Evolutionary conservation across 2,888 invertebrate genomes (phyloP).

Genomic region (Acholoe squamosa): DNA sequence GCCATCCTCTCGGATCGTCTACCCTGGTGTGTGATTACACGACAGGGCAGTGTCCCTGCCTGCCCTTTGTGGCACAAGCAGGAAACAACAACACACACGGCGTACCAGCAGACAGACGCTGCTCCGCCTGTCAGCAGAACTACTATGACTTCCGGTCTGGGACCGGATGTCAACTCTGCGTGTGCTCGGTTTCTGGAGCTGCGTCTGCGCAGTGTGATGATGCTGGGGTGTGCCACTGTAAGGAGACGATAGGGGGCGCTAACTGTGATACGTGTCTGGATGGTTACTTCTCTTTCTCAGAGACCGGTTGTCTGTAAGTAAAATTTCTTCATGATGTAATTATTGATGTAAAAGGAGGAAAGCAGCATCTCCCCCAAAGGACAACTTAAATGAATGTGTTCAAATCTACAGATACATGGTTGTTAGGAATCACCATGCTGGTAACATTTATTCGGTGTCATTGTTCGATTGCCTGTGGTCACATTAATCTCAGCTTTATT

Average conservation of each 20-base stretch:
- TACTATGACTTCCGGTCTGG: conserved; percentile 70
- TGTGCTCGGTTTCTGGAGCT: conserved; percentile 69
- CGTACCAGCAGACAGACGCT: conserved; percentile 67
- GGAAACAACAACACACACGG: conserved; percentile 65
- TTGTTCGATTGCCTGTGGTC: too few species aligned
- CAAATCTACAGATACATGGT: too few species aligned
- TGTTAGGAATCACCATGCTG: too few species aligned
- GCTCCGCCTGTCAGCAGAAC: conserved; percentile 70
- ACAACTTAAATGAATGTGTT: too few species aligned
- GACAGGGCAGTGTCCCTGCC: conserved; percentile 92
- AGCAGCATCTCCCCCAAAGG: too few species aligned
- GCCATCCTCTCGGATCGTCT: conserved; percentile 88
- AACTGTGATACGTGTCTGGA: conserved; percentile 68
- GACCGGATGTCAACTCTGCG: conserved; percentile 69
- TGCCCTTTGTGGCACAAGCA: conserved; percentile 75
- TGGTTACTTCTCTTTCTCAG: conserved; percentile 64
- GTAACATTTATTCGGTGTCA: too few species aligned
- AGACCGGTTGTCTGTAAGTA: conserved; percentile 68
- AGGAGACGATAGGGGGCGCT: conserved; percentile 66
- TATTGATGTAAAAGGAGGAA: too few species aligned
- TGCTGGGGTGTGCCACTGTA: conserved; percentile 70
- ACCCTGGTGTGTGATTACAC: conserved; percentile 85
- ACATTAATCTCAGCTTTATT: too few species aligned
- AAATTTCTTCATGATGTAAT: too few species aligned
- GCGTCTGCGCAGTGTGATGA: conserved; percentile 70